Conservation (phyloP, 1,140 invertebrate genomes). For the Coptotermes formosanus region DNA sequence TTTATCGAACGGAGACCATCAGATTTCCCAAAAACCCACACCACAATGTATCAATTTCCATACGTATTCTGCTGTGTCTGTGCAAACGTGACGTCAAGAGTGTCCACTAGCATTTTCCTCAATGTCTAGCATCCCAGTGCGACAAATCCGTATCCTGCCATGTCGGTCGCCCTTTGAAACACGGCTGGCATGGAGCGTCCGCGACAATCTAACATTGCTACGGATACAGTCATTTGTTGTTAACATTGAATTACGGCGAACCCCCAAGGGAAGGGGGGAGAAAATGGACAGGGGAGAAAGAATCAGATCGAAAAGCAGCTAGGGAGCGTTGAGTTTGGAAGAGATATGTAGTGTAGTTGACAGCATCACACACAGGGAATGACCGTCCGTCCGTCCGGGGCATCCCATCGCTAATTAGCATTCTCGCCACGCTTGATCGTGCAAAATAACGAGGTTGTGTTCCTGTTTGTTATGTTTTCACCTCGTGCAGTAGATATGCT, state of each 20-base stretch:
- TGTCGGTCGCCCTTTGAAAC: too few relatives aligned
- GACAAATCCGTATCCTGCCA: too few relatives aligned
- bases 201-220: background rate
- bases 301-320: background rate
- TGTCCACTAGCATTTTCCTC: too few relatives aligned
- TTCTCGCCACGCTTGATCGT: slow-evolving; percentile 28
- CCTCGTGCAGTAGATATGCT: background rate
- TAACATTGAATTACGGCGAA: background rate
- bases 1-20: too few relatives aligned
- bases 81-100: too few relatives aligned
- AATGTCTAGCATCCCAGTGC: too few relatives aligned
- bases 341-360: background rate
- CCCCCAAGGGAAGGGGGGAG: too few relatives aligned
- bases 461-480: slow-evolving; percentile 23
- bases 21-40: too few relatives aligned
- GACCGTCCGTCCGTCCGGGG: background rate
- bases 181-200: too few relatives aligned
- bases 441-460: slow-evolving; percentile 25
- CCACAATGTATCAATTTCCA: too few relatives aligned
- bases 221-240: background rate
- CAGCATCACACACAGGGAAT: background rate
- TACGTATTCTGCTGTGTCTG: too few relatives aligned
- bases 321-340: background rate
- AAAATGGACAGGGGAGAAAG: background rate
- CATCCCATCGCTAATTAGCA: slow-evolving; percentile 23